A percentile compares a stretch with the other conserved stretches of the same genome.
Evolutionary conservation across 2,113 vertebrate genomes (phyloP).

Genomic region (Cyanistes caeruleus): DNA sequence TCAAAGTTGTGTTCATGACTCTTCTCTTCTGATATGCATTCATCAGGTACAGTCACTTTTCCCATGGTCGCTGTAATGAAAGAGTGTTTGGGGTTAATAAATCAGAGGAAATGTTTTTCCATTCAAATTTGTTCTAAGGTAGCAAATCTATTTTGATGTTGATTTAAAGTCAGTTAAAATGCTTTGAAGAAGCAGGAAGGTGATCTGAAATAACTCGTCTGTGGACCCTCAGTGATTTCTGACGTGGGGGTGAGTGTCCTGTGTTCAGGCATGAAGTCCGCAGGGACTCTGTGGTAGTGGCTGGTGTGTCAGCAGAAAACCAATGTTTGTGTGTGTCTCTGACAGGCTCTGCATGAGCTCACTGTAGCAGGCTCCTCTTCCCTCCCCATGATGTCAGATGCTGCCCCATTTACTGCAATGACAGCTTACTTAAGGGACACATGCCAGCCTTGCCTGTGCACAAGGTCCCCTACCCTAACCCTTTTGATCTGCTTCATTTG

Average conservation of each 20-base stretch:
- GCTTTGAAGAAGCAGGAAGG: neutral
- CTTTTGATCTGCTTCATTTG: neutral
- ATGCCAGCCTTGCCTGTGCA: fast-evolving
- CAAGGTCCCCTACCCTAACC: neutral
- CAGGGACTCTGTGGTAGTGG: neutral
- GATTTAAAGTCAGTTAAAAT: neutral
- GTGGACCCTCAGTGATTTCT: neutral
- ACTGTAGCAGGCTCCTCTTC: neutral
- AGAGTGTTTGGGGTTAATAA: neutral
- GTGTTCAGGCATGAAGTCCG: neutral
- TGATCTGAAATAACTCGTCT: neutral
- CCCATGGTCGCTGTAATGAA: neutral
- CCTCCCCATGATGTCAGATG: neutral
- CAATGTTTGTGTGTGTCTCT: fast-evolving
- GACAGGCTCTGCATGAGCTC: neutral
- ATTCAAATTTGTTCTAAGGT: neutral
- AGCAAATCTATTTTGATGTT: neutral
- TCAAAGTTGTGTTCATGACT: neutral
- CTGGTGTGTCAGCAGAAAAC: neutral
- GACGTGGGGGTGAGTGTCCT: neutral
- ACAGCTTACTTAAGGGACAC: neutral
- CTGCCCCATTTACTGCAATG: neutral
- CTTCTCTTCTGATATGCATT: neutral
- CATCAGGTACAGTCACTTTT: neutral
- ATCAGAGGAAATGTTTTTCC: neutral